A percentile compares a stretch with the other conserved stretches of the same genome.
Evolutionary conservation across 2,888 invertebrate species (phyloP).

Genomic region (Callyntrura guangdongensis): DNA sequence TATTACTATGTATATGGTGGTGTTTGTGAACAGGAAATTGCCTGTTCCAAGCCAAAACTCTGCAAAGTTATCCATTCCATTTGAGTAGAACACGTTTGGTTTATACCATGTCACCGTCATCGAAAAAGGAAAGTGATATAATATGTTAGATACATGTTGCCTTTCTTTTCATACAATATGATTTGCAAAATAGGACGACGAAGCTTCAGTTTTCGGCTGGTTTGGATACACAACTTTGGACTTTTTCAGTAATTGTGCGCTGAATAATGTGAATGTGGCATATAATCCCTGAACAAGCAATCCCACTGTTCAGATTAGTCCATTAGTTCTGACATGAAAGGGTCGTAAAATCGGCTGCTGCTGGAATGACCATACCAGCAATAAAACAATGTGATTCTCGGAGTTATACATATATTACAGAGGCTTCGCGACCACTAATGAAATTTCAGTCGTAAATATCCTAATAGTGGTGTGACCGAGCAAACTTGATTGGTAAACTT

Average conservation of each 20-base stretch:
- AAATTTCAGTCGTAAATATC: conserved; percentile 73
- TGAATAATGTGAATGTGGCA: conserved; percentile 2
- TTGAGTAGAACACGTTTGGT: not conserved
- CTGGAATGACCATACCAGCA: conserved; percentile 63
- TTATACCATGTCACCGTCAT: conserved; percentile 45
- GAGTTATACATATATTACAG: conserved; percentile 2
- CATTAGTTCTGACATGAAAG: conserved; percentile 72
- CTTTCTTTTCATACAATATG: conserved; percentile 47
- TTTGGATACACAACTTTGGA: no score
- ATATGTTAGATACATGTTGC: not conserved
- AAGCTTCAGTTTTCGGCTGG: conserved; percentile 13
- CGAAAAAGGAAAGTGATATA: conserved; percentile 30
- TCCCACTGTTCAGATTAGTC: conserved; percentile 58
- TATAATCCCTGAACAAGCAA: conserved; percentile 45
- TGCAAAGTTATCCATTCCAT: conserved; percentile 18
- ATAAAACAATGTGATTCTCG: conserved; percentile 50
- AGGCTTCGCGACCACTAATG: conserved; percentile 50
- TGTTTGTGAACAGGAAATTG: conserved; percentile 51
- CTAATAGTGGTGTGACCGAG: conserved; percentile 50
- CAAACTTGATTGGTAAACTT: conserved; percentile 25
- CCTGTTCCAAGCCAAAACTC: conserved; percentile 25
- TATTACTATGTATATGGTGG: no score
- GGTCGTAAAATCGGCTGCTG: conserved; percentile 65
- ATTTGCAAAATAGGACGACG: conserved; percentile 33
- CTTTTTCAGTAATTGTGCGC: conserved; percentile 35